Percentiles rank a stretch among this genome's conserved stretches.
phyloP scores from a whole-genome alignment of 2,113 vertebrate genomes.

The Psilopogon haemacephalus region DNA sequence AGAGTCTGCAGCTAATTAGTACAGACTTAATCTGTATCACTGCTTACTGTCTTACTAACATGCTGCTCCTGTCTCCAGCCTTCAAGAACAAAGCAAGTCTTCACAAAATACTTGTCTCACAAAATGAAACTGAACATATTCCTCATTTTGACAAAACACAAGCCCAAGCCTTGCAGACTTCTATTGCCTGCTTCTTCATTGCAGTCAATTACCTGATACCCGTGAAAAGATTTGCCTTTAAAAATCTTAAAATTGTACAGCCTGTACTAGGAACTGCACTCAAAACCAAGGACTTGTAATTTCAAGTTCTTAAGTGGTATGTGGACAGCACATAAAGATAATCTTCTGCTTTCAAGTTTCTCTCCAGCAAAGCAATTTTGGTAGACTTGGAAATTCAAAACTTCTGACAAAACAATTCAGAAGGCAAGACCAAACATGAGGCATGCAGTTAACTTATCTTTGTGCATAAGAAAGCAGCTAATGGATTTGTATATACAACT shows the following conservation, averaged over 20 bases:
- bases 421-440: not conserved
- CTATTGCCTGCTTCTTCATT: not conserved
- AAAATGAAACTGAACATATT: not conserved
- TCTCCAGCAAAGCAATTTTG: not conserved
- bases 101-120: not conserved
- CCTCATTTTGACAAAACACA: not conserved
- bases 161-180: not conserved
- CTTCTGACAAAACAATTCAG: not conserved
- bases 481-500: not conserved
- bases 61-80: not conserved
- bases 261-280: not conserved
- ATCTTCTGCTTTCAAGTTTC: not conserved
- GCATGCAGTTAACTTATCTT: not conserved
- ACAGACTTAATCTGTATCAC: not conserved
- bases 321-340: not conserved
- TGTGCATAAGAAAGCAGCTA: not conserved
- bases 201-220: not conserved
- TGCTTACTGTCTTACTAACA: not conserved
- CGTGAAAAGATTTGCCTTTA: not conserved
- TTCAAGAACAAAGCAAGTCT: not conserved
- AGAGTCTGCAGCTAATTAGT: not conserved
- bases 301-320: not conserved
- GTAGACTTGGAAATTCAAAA: not conserved
- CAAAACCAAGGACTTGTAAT: not conserved
- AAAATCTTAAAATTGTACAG: not conserved